Evolutionary conservation across 1,140 invertebrate genomes (phyloP).

Genomic region (Coenobita brevimanus): DNA sequence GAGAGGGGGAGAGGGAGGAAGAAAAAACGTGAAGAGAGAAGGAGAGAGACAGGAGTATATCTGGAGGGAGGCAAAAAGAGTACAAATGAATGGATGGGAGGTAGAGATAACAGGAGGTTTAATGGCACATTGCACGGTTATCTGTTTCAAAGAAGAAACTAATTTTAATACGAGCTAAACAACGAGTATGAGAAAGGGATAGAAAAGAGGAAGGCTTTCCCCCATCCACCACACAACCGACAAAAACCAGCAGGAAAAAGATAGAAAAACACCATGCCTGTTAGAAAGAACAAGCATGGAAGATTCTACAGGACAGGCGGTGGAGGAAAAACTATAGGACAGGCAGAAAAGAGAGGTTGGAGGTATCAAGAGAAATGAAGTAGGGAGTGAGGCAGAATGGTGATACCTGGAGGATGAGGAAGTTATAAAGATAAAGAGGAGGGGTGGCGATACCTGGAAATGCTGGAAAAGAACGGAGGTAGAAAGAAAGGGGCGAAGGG

Average conservation of each 20-base stretch:
- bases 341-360: neutral
- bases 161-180: too few species aligned
- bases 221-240: too few species aligned
- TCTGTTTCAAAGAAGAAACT: neutral
- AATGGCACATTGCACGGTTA: neutral
- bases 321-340: neutral
- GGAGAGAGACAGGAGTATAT: neutral
- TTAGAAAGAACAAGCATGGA: too few species aligned
- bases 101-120: neutral
- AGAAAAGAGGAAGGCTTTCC: too few species aligned
- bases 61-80: neutral
- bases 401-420: neutral
- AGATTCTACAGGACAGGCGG: neutral
- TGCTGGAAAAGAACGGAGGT: neutral
- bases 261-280: too few species aligned
- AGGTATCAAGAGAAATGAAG: neutral
- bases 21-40: neutral
- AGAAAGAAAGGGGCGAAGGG: neutral
- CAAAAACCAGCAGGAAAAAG: too few species aligned
- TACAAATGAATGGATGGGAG: neutral
- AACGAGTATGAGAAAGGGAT: neutral
- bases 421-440: too few species aligned
- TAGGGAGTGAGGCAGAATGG: too few species aligned
- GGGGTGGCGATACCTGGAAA: neutral
- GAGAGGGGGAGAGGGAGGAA: neutral